Percentiles rank a stretch among this genome's conserved stretches.
phyloP scores from a whole-genome alignment of 2,888 invertebrate species.

The Rotaria socialis region DNA sequence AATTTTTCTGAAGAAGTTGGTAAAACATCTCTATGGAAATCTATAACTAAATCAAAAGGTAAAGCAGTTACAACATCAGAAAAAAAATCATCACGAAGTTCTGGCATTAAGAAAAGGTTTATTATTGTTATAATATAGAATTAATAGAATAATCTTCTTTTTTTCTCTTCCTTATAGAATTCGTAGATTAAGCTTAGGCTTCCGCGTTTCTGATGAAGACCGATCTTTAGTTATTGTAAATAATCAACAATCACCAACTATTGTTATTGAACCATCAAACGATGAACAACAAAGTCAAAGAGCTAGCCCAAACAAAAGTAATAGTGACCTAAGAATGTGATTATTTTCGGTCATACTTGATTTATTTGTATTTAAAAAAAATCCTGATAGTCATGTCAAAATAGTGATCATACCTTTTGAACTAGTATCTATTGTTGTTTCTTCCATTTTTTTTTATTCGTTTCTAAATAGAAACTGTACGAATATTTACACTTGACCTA shows the following conservation, averaged over 20 bases:
- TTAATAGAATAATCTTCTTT: not conserved
- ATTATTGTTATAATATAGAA: not conserved
- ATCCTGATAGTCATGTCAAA: too few species aligned
- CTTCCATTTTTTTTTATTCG: too few species aligned
- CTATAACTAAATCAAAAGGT: not conserved
- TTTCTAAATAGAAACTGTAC: too few species aligned
- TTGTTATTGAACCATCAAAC: not conserved
- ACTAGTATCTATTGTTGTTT: too few species aligned
- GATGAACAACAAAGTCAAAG: not conserved
- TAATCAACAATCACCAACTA: not conserved
- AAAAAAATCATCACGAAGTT: not conserved
- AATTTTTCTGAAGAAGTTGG: conserved; percentile 33
- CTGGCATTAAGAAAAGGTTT: not conserved
- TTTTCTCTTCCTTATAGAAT: not conserved
- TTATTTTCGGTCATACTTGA: not conserved
- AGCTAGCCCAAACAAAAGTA: not conserved
- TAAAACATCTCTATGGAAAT: conserved; percentile 34
- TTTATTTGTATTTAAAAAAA: too few species aligned
- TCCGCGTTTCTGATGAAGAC: not conserved
- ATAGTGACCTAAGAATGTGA: not conserved
- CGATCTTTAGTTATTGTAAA: not conserved
- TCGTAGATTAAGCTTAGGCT: not conserved
- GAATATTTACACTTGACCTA: too few species aligned
- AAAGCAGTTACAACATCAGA: not conserved
- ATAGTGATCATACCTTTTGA: too few species aligned